Base-by-base conservation (phyloP, 2,113 vertebrate species). In the Rhadina sibilatrix region DNA sequence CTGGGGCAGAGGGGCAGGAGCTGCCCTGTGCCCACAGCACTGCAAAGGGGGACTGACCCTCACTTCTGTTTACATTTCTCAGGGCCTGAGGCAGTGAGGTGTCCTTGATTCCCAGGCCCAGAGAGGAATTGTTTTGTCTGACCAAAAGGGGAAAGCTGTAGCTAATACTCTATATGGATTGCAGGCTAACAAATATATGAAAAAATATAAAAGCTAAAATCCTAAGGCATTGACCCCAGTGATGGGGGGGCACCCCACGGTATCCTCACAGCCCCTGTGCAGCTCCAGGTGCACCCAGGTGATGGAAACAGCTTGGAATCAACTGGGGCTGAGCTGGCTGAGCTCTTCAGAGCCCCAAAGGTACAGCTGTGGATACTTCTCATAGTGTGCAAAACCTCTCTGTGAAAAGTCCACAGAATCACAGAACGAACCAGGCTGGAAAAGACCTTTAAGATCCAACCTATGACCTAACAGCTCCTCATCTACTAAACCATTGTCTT, bases 201-300 rank as follows among this genome's bases (percentile, higher is more conserved):
- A 31, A 42, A 33, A 65, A 63, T 23, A 31, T 9, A 22, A 25
- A 66, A 66, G 42, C 15, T n/a, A 5, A 46, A 66, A 47, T 25
- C 22, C 23, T 25, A 12, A 47, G 22, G 64, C 15, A 46, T 66
- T 33, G 17, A 14, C 2, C 37, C 60, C 6, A 25, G 9, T 3
- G 46, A 18, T 31, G n/a, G 27, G 46, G 46, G 44, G 27, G 44
- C 56, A 44, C 4, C 4, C 16, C 22, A 4, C 2, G 1, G 38
- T 16, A 35, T 12, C 37, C 72, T 87, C 82, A 38, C 6, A 1
- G 2, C 33, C 30, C 2, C 4, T 2, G 0, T 1, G n/a, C 40
- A 17, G 76, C 47, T 83, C 47, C 49, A 37, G 70, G 1, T 15
- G 16, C 1, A 27, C 18, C 53, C 11, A 0, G 19, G 22, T 2